Evolutionary conservation across 2,888 invertebrate genomes (phyloP).

Genomic region (Ganaspis brasiliensis): DNA sequence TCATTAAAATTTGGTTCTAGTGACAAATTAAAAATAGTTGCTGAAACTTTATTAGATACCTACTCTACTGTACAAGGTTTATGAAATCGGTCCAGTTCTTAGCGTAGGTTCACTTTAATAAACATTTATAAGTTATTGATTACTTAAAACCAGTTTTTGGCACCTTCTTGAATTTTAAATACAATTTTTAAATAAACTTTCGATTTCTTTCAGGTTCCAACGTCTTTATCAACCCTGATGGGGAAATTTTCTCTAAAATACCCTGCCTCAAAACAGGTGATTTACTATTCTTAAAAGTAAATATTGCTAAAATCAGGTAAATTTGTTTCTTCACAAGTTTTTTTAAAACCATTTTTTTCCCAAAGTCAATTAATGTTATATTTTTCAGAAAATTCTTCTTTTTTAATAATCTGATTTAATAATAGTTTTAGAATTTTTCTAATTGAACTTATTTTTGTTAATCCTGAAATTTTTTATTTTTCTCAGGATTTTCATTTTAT

Average conservation of each 20-base stretch:
- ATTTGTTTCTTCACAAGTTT: too few relatives aligned
- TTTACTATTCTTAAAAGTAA: too few relatives aligned
- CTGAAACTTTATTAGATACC: conserved; percentile 92
- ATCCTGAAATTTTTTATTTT: not conserved
- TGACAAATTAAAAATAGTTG: conserved; percentile 91
- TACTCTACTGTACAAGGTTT: conserved; percentile 88
- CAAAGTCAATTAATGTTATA: too few relatives aligned
- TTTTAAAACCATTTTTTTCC: too few relatives aligned
- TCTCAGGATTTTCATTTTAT: conserved; percentile 90
- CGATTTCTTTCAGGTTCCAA: conserved; percentile 73
- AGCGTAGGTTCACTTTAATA: conserved; percentile 71
- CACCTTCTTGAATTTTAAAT: too few relatives aligned
- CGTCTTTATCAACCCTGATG: conserved; percentile 90
- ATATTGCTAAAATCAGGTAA: too few relatives aligned
- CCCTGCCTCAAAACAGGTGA: too few relatives aligned
- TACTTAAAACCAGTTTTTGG: conserved; percentile 9
- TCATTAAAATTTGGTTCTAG: conserved; percentile 86
- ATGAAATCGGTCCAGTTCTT: conserved; percentile 82
- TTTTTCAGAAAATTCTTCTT: too few relatives aligned
- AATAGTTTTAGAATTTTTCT: conserved; percentile 11
- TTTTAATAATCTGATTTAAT: too few relatives aligned
- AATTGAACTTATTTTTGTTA: not conserved
- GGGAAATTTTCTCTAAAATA: conserved; percentile 95
- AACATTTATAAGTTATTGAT: conserved; percentile 22
- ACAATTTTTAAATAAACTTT: not conserved